Evolutionary conservation across 2,797 vertebrate genomes (phyloP).

Genomic region (Pitangus sulphuratus): DNA sequence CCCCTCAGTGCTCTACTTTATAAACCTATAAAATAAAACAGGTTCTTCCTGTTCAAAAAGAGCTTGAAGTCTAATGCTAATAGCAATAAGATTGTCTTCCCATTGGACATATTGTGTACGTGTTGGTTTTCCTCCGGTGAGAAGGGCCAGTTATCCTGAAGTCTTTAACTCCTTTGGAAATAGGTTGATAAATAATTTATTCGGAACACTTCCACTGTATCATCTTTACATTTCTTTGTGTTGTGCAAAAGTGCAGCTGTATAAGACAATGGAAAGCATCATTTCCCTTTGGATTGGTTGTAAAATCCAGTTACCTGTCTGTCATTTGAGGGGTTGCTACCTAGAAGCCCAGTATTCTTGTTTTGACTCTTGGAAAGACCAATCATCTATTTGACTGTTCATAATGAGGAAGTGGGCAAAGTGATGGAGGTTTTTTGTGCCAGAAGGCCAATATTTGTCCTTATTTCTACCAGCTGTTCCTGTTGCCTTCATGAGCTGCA

Average conservation of each 20-base stretch:
- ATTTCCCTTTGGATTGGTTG: neutral
- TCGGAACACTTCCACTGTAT: neutral
- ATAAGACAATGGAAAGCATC: neutral
- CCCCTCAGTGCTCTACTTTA: neutral
- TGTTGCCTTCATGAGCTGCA: neutral
- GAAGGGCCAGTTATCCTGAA: neutral
- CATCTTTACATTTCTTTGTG: neutral
- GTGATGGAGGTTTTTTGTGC: neutral
- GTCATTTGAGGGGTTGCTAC: neutral
- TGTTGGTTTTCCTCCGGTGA: neutral
- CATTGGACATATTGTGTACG: fast-evolving
- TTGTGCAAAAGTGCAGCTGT: neutral
- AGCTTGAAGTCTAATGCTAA: neutral
- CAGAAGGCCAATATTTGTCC: neutral
- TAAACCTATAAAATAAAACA: neutral
- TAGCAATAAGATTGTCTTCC: neutral
- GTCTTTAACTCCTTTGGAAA: neutral
- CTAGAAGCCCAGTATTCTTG: neutral
- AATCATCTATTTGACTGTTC: neutral
- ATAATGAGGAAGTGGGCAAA: neutral
- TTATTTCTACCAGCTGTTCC: neutral
- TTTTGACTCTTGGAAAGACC: neutral
- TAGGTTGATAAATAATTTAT: neutral
- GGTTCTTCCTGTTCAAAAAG: neutral
- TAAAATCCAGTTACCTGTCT: neutral